phyloP scores from a whole-genome alignment of 2,888 invertebrate genomes.

The Griposia aprilina region DNA sequence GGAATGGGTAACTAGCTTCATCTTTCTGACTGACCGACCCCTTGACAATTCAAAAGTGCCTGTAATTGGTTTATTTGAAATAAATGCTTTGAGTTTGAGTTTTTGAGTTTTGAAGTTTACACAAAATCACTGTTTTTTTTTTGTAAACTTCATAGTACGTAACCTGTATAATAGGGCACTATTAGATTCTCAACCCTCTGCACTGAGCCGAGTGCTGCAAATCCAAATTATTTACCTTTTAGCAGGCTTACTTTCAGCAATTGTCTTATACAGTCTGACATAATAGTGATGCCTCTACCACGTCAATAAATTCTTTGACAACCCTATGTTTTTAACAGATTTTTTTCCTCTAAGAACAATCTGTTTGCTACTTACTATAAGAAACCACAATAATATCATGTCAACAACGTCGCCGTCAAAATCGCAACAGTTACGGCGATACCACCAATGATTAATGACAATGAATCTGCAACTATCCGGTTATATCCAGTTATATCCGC shows the following conservation, averaged over 20 bases:
- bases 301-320: background rate
- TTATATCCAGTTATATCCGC: conserved; percentile 58
- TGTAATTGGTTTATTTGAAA: no score
- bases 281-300: background rate
- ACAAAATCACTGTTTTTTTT: no score
- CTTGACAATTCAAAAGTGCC: no score
- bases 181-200: background rate
- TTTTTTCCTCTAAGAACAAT: background rate
- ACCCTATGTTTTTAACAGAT: background rate
- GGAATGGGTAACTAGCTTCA: no score
- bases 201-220: background rate
- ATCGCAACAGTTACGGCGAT: conserved; percentile 47
- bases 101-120: no score
- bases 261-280: background rate
- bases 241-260: background rate
- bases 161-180: no score
- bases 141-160: no score
- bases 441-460: conserved; percentile 62
- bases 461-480: conserved; percentile 62
- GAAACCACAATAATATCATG: conserved; percentile 31
- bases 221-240: background rate
- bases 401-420: conserved; percentile 36
- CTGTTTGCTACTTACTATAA: conserved; percentile 19
- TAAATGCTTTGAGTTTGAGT: no score
- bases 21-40: no score